Evolutionary conservation across 2,797 vertebrate species (phyloP).

Genomic region (Podarcis siculus): DNA sequence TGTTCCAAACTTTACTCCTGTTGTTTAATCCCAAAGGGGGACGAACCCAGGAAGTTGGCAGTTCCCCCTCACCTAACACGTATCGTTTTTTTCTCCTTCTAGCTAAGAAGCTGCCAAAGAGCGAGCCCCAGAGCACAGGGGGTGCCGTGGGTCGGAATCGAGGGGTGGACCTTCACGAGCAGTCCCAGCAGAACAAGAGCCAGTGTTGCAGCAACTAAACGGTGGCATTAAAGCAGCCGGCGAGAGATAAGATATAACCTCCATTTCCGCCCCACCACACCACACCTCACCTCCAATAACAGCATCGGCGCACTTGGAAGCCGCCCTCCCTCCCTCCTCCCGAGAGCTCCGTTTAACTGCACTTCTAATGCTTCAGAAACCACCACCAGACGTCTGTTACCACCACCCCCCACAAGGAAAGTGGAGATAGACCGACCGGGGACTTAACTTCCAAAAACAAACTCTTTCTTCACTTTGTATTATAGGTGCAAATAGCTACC

Average conservation of each 20-base stretch:
- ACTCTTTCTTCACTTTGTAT: slow-evolving; percentile 80
- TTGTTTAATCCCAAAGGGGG: background rate
- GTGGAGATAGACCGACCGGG: slow-evolving; percentile 61
- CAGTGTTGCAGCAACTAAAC: slow-evolving; percentile 83
- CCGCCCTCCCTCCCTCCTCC: slow-evolving; percentile 64
- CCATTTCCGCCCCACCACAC: slow-evolving; percentile 71
- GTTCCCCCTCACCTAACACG: background rate
- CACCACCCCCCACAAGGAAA: slow-evolving; percentile 59
- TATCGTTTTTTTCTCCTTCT: slow-evolving; percentile 41
- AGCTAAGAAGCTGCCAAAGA: slow-evolving; percentile 87
- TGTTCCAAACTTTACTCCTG: background rate
- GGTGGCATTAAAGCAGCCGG: slow-evolving; percentile 5
- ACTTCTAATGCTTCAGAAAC: slow-evolving; percentile 78
- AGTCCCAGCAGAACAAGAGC: slow-evolving; percentile 81
- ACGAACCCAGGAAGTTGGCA: too few relatives aligned
- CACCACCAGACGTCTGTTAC: slow-evolving; percentile 71
- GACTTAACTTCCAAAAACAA: slow-evolving; percentile 72
- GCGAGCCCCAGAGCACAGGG: slow-evolving; percentile 78
- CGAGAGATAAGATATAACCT: slow-evolving; percentile 74
- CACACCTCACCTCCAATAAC: slow-evolving; percentile 67
- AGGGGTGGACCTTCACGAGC: slow-evolving; percentile 83
- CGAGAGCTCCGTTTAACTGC: slow-evolving; percentile 74
- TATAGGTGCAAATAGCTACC: slow-evolving; percentile 77
- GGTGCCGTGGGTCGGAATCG: slow-evolving; percentile 73
- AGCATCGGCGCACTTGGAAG: slow-evolving; percentile 66